Evolutionary conservation across 2,888 invertebrate species (phyloP).

Genomic region (Drosophila kanekoi): DNA sequence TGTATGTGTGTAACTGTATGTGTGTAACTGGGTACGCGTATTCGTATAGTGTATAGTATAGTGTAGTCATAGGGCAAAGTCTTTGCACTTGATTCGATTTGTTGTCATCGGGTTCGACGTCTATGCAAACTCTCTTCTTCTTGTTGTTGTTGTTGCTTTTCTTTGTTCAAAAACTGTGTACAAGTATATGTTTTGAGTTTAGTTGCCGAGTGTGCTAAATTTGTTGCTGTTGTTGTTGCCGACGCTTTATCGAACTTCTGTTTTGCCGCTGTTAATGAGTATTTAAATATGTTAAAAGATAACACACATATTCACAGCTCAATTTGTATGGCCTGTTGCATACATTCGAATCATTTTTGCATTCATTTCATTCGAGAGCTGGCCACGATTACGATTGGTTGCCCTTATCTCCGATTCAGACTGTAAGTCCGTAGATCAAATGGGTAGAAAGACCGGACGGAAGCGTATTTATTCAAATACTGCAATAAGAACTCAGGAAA

Average conservation of each 20-base stretch:
- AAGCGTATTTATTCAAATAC: no score
- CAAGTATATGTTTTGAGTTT: conserved; percentile 36
- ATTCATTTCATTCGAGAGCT: conserved; percentile 19
- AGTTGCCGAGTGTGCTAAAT: conserved; percentile 54
- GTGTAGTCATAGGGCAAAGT: conserved; percentile 81
- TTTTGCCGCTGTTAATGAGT: conserved; percentile 51
- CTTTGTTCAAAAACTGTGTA: conserved; percentile 49
- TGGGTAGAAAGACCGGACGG: no score
- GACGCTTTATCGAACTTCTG: conserved; percentile 65
- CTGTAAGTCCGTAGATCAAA: neutral
- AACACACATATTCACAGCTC: conserved; percentile 31
- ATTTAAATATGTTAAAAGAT: conserved; percentile 67
- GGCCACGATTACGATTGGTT: conserved; percentile 9
- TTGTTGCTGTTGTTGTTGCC: conserved; percentile 32
- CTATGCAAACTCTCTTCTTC: conserved; percentile 7
- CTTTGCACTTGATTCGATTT: conserved; percentile 65
- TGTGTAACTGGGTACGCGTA: conserved; percentile 23
- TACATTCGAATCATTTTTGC: conserved; percentile 1
- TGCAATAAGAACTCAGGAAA: no score
- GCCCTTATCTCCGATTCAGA: conserved; percentile 6
- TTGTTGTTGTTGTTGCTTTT: conserved; percentile 24
- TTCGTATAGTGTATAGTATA: conserved; percentile 39
- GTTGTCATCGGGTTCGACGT: conserved; percentile 56
- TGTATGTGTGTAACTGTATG: neutral
- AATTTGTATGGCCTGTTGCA: conserved; percentile 3